These are phyloP conservation scores for Oreochromis mossambicus DNA, from an alignment of 2,797 vertebrate species.

Conservation along the genomic window DNA sequence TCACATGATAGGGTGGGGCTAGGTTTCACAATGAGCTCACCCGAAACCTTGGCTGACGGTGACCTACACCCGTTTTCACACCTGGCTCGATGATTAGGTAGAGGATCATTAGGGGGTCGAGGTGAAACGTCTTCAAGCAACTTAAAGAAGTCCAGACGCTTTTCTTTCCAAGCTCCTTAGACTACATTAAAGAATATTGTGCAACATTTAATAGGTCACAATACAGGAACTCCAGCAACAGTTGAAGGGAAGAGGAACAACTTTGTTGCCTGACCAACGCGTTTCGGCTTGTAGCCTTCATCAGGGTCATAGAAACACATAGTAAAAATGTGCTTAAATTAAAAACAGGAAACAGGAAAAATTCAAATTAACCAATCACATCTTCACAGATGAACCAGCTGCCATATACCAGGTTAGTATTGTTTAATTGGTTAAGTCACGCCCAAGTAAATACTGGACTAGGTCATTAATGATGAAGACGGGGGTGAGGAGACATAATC, in stretches of 20 bases:
- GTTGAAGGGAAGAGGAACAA: background rate
- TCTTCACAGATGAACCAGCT: too few relatives aligned
- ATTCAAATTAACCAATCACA: too few relatives aligned
- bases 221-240: background rate
- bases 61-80: background rate
- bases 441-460: background rate
- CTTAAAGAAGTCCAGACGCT: background rate
- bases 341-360: too few relatives aligned
- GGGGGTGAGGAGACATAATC: background rate
- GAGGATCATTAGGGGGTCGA: background rate
- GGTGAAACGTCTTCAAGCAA: background rate
- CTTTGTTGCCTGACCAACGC: background rate
- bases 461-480: background rate
- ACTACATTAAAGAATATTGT: background rate
- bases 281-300: background rate
- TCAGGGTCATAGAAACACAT: too few relatives aligned
- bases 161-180: background rate
- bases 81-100: background rate
- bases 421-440: too few relatives aligned
- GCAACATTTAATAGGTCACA: background rate
- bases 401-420: too few relatives aligned
- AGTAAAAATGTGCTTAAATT: too few relatives aligned
- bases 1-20: background rate
- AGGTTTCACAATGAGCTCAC: background rate
- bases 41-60: background rate